Conservation (phyloP, 2,888 invertebrate species). For the Aleiodes alternator region DNA sequence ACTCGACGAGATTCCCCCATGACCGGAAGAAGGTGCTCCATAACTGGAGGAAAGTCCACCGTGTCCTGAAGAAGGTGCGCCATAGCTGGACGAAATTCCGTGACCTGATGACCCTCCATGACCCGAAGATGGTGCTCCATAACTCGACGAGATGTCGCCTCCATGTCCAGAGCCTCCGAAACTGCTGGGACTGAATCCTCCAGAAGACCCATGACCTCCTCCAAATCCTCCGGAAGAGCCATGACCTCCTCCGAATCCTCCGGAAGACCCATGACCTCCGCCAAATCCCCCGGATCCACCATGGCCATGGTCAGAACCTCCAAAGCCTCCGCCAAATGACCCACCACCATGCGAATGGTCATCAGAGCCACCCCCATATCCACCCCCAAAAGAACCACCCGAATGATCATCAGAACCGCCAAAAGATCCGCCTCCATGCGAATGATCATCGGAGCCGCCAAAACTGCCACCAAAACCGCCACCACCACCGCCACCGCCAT, state of each 20-base stretch:
- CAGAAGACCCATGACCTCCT: slow-evolving; percentile 40
- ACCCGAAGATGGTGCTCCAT: slow-evolving; percentile 42
- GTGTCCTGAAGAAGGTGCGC: slow-evolving; percentile 15
- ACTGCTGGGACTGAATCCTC: slow-evolving; percentile 46
- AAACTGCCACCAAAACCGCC: slow-evolving; percentile 43
- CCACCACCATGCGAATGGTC: slow-evolving; percentile 45
- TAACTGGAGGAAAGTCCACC: slow-evolving; percentile 17
- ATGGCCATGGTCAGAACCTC: slow-evolving; percentile 37
- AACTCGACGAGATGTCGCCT: slow-evolving; percentile 44
- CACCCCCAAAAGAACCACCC: slow-evolving; percentile 43
- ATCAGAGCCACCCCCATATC: slow-evolving; percentile 42
- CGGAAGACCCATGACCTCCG: slow-evolving; percentile 40
- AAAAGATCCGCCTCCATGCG: slow-evolving; percentile 47
- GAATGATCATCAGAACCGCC: slow-evolving; percentile 42
- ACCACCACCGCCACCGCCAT: slow-evolving; percentile 32
- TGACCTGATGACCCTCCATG: slow-evolving; percentile 24
- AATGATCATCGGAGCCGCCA: slow-evolving; percentile 39
- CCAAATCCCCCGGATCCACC: slow-evolving; percentile 39
- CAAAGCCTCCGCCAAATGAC: slow-evolving; percentile 40
- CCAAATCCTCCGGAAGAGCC: slow-evolving; percentile 26
- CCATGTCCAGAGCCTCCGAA: slow-evolving; percentile 48
- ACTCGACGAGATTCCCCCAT: slow-evolving; percentile 44
- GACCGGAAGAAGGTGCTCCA: slow-evolving; percentile 14
- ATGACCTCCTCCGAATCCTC: slow-evolving; percentile 22
- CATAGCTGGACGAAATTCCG: slow-evolving; percentile 4